Evolutionary conservation across 2,888 invertebrate genomes (phyloP).

Genomic region (Athripsodes cinereus): DNA sequence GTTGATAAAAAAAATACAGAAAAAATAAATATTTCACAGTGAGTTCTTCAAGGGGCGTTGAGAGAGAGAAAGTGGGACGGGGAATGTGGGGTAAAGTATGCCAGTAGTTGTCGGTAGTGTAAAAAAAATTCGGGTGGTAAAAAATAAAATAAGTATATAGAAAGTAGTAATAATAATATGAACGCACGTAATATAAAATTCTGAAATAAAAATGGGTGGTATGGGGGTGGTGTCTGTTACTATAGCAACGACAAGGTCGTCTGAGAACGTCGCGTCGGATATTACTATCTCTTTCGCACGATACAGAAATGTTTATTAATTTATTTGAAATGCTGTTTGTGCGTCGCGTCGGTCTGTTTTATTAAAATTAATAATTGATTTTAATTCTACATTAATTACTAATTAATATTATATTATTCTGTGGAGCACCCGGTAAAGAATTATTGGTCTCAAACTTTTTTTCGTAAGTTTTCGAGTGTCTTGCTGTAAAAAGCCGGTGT

Average conservation of each 20-base stretch:
- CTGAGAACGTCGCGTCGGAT: constrained; percentile 22
- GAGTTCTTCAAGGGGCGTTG: too few species aligned
- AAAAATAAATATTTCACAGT: too few species aligned
- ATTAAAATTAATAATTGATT: too few species aligned
- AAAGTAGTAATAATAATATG: too few species aligned
- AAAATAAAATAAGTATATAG: neutral
- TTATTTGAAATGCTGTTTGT: neutral
- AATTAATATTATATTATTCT: too few species aligned
- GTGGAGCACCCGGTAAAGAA: too few species aligned
- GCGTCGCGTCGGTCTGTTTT: neutral
- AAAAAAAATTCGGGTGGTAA: neutral
- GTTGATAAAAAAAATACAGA: too few species aligned
- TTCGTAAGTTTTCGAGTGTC: too few species aligned
- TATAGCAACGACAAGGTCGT: constrained; percentile 27
- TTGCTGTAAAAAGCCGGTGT: too few species aligned
- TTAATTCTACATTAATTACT: too few species aligned
- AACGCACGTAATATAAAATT: constrained; percentile 4
- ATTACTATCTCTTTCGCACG: neutral
- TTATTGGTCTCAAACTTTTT: too few species aligned
- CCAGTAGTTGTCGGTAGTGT: neutral
- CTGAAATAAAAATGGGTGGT: constrained; percentile 12
- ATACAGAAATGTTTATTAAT: neutral
- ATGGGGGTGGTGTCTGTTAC: constrained; percentile 19
- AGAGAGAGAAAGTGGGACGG: too few species aligned
- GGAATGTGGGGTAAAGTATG: neutral